These are phyloP conservation scores for Zaprionus ghesquierei DNA, from an alignment of 1,140 invertebrate genomes.

Conservation along the genomic window DNA sequence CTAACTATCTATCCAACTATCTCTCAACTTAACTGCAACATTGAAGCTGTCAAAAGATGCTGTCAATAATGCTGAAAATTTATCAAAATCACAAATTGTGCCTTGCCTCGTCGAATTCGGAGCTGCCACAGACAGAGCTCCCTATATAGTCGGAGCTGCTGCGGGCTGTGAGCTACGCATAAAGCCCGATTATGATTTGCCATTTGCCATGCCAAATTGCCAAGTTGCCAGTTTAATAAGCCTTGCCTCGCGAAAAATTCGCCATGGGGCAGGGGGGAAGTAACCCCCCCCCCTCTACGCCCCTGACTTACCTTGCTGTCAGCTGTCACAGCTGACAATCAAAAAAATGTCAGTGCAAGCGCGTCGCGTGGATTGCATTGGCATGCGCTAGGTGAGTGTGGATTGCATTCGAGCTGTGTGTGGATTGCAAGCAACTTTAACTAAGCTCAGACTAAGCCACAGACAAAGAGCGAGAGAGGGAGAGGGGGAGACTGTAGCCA, in stretches of 20 bases:
- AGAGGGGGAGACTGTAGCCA: background rate
- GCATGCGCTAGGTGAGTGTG: constrained; percentile 27
- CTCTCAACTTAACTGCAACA: background rate
- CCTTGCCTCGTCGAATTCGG: background rate
- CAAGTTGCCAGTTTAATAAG: background rate
- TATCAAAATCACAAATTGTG: background rate
- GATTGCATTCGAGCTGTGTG: constrained; percentile 6
- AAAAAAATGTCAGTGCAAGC: constrained; percentile 63
- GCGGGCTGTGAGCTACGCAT: background rate
- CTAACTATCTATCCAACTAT: background rate
- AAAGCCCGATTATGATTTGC: background rate
- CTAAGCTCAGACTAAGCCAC: constrained; percentile 9
- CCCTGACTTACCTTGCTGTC: constrained; percentile 15
- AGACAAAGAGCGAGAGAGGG: background rate
- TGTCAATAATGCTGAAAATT: background rate
- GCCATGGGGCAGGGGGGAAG: background rate
- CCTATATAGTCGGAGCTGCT: background rate
- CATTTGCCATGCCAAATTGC: background rate
- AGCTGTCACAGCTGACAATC: constrained; percentile 62
- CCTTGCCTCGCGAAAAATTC: background rate
- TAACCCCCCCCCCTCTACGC: background rate
- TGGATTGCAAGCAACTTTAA: constrained; percentile 26
- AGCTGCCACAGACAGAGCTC: background rate
- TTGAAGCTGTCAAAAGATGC: background rate
- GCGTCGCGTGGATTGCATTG: constrained; percentile 13